Evolutionary conservation across 2,797 vertebrate genomes (phyloP).

Genomic region (Hydrolagus colliei): DNA sequence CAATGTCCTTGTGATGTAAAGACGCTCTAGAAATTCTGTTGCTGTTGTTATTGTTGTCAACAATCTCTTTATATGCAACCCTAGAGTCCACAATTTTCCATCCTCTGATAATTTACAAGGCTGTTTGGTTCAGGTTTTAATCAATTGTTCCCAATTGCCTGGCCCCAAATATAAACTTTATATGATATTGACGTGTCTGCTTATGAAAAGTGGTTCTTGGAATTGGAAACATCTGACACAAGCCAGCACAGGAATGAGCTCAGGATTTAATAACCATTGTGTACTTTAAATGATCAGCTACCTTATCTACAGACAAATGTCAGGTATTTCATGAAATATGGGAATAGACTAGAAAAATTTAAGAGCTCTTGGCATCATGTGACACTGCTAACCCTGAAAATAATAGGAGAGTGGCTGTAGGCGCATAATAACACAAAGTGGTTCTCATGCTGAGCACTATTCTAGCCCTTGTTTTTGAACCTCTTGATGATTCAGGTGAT

Average conservation of each 20-base stretch:
- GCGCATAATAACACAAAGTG: background rate
- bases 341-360: background rate
- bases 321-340: slow-evolving; percentile 16
- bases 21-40: too few species aligned
- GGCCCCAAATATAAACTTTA: slow-evolving; percentile 11
- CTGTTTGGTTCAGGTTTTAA: slow-evolving; percentile 16
- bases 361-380: slow-evolving; percentile 3
- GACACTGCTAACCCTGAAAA: slow-evolving; percentile 13
- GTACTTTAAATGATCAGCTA: slow-evolving; percentile 29
- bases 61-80: background rate
- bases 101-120: background rate
- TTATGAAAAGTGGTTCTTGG: slow-evolving; percentile 27
- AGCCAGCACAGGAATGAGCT: slow-evolving; percentile 19
- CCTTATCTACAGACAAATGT: slow-evolving; percentile 14
- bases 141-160: slow-evolving; percentile 7
- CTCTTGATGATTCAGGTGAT: background rate
- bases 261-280: slow-evolving; percentile 26
- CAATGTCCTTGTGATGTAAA: too few species aligned
- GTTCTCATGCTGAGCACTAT: background rate
- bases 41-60: background rate
- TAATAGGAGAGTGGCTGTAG: background rate
- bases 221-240: slow-evolving; percentile 7
- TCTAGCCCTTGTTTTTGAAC: slow-evolving; percentile 10
- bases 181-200: slow-evolving; percentile 4
- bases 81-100: background rate